Conservation (phyloP, 2,888 invertebrate genomes). For the Hydraecia micacea region DNA sequence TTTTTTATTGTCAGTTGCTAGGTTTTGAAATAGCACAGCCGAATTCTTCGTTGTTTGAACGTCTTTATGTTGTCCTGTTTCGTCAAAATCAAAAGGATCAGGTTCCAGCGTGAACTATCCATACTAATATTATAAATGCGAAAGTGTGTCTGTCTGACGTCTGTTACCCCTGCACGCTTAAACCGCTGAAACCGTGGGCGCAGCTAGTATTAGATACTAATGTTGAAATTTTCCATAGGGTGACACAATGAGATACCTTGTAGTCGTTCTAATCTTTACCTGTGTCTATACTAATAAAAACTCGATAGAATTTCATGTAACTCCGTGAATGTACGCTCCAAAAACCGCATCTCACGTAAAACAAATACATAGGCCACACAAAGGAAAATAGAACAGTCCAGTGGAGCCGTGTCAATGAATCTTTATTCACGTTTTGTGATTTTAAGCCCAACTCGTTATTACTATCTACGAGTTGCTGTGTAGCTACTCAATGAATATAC, state of each 20-base stretch:
- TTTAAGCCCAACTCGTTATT: slow-evolving; percentile 28
- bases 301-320: too few species aligned
- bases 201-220: background rate
- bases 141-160: too few species aligned
- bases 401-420: slow-evolving; percentile 27
- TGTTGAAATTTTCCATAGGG: background rate
- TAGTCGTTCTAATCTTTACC: background rate
- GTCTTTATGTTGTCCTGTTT: slow-evolving; percentile 8
- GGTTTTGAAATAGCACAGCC: too few species aligned
- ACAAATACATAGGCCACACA: slow-evolving; percentile 19
- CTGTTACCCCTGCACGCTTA: too few species aligned
- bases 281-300: background rate
- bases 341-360: slow-evolving; percentile 18
- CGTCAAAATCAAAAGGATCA: background rate
- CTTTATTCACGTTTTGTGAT: slow-evolving; percentile 44
- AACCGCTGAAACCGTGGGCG: too few species aligned
- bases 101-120: background rate
- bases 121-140: too few species aligned
- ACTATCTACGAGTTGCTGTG: background rate
- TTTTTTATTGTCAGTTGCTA: too few species aligned
- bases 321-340: background rate
- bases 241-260: background rate
- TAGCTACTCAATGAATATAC: background rate
- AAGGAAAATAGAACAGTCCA: slow-evolving; percentile 17
- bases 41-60: background rate